Conservation (phyloP, 2,888 invertebrate genomes). For the Hesperia comma region DNA sequence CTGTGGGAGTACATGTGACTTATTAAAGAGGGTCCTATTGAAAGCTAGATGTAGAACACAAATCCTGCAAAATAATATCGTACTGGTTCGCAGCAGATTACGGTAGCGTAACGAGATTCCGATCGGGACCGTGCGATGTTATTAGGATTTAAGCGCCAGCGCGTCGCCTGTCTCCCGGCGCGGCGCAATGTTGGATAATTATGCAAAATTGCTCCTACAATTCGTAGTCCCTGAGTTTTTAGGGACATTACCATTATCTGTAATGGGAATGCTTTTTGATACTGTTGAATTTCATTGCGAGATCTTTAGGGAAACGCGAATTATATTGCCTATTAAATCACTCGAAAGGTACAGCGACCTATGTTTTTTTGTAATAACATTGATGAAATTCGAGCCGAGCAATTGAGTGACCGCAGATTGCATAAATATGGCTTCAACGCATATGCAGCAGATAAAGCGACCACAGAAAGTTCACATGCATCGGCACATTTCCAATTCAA, state of each 20-base stretch:
- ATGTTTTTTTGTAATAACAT: constrained; percentile 58
- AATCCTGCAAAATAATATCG: constrained; percentile 59
- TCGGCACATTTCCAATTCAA: constrained; percentile 70
- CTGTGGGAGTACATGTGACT: neutral
- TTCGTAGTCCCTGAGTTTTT: constrained; percentile 79
- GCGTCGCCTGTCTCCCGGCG: constrained; percentile 66
- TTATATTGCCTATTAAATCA: constrained; percentile 60
- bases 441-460: constrained; percentile 64
- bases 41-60: constrained; percentile 32
- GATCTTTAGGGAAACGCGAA: constrained; percentile 69
- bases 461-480: constrained; percentile 74
- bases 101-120: constrained; percentile 76
- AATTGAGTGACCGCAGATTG: constrained; percentile 71
- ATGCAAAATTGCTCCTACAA: constrained; percentile 82
- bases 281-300: constrained; percentile 77
- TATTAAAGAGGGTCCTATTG: constrained; percentile 18
- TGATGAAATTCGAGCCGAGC: constrained; percentile 65
- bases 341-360: constrained; percentile 40
- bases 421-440: constrained; percentile 75
- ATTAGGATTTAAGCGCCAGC: constrained; percentile 78
- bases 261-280: constrained; percentile 81
- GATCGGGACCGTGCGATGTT: constrained; percentile 73
- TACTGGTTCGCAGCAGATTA: constrained; percentile 73
- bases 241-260: constrained; percentile 78
- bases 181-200: constrained; percentile 73